phyloP scores from a whole-genome alignment of 2,113 vertebrate species.

The Glaucomys volans region DNA sequence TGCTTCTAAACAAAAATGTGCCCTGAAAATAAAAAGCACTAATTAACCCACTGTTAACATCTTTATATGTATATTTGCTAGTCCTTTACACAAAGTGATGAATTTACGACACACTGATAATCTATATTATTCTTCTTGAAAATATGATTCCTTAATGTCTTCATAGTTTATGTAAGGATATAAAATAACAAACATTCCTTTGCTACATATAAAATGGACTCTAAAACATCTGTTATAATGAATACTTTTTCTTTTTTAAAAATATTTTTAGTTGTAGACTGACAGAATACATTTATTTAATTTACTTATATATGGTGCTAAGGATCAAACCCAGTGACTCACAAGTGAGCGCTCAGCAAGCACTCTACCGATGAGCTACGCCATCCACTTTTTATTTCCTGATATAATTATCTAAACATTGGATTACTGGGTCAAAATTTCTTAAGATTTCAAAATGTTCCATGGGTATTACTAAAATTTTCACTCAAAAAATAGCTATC shows the following conservation, averaged over 20 bases:
- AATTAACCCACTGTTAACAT: not conserved
- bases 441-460: not conserved
- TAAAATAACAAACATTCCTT: not conserved
- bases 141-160: not conserved
- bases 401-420: not conserved
- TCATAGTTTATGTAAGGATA: not conserved
- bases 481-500: not conserved
- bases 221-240: not conserved
- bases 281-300: too few relatives aligned
- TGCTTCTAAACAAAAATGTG: constrained; percentile 34
- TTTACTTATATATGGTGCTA: too few relatives aligned
- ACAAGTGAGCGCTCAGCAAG: too few relatives aligned
- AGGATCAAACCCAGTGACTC: too few relatives aligned
- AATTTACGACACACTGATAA: not conserved
- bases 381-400: not conserved
- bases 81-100: not conserved
- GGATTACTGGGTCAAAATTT: not conserved
- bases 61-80: not conserved
- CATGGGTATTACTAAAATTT: not conserved
- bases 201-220: not conserved
- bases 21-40: constrained; percentile 42
- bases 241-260: not conserved
- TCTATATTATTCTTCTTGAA: not conserved
- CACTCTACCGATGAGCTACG: too few relatives aligned
- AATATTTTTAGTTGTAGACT: too few relatives aligned